phyloP scores from a whole-genome alignment of 1,140 invertebrate genomes.

The Argopecten irradians region DNA sequence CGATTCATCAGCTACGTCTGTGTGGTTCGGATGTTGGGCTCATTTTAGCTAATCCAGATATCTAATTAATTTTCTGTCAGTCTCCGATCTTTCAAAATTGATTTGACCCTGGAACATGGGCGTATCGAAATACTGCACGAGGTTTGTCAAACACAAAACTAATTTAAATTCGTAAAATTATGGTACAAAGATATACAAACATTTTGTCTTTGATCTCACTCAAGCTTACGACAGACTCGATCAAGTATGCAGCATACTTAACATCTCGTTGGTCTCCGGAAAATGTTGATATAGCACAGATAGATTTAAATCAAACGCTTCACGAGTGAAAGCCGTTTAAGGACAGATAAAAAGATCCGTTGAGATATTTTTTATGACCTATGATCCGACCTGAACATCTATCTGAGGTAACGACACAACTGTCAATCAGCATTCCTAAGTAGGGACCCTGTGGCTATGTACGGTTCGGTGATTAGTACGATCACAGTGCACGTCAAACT shows the following conservation, averaged over 20 bases:
- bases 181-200: not conserved
- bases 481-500: not conserved
- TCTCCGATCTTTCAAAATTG: no score
- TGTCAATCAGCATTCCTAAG: not conserved
- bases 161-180: not conserved
- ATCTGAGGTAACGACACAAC: not conserved
- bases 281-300: not conserved
- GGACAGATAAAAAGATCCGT: not conserved
- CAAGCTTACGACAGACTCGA: not conserved
- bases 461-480: constrained; percentile 5
- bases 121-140: not conserved
- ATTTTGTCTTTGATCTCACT: not conserved
- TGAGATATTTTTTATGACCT: not conserved
- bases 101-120: no score
- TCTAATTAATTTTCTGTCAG: no score
- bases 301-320: not conserved
- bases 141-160: not conserved
- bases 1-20: no score
- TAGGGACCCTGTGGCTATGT: not conserved
- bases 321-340: not conserved
- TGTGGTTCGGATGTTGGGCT: no score
- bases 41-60: no score
- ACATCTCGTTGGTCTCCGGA: not conserved
- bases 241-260: not conserved
- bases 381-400: not conserved